Evolutionary conservation across 2,113 vertebrate species (phyloP), one percentile per base, ranked within the genome.

Genomic region (Ornithorhynchus anatinus): DNA sequence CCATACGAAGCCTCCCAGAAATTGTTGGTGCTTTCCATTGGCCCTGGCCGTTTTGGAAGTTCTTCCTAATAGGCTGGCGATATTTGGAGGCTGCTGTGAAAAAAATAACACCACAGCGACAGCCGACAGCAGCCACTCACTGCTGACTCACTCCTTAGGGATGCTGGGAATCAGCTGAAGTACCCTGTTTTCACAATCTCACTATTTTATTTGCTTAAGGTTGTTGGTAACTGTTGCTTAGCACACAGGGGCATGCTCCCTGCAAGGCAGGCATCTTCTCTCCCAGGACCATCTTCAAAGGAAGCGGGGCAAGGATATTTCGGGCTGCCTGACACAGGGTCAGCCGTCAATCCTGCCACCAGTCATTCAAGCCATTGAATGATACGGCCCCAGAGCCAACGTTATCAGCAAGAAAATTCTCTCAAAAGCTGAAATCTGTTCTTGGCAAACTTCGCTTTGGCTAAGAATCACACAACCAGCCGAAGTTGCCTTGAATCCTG

Each of bases 201-300:
- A 40, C 2, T 12, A 27, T 53, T 84, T 78, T 90, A 88, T 90
- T 88, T 86, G 84, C 84, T 70, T 75, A 2, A 71, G 81, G 77
- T 86, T 84, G 86, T 90, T 89, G 84, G 87, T 88, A 89, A 89
- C 83, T 73, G 84, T 88, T 89, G 84, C 86, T 86, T 27, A 77
- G 89, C 67, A 29, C n/a, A n/a, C 79, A 70, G 75, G 70, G 80
- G 60, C 78, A 52, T 0, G 8, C 48, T 47, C 72, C 64, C 70
- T 68, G 74, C 57, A 13, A 62, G 75, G 79, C 66, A 84, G 81
- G 8, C 47, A 50, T 29, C 23, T 69, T 72, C 61, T 69, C 79
- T 79, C 81, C 79, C 75, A 66, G 75, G 59, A 15, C n/a, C 16
- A 22, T 29, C 56, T 0, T 10, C 45, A 25, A 0, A 8, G 42